A percentile compares a stretch with the other conserved stretches of the same genome.
phyloP scores from a whole-genome alignment of 1,140 invertebrate species.

The Drosophila rhopaloa region DNA sequence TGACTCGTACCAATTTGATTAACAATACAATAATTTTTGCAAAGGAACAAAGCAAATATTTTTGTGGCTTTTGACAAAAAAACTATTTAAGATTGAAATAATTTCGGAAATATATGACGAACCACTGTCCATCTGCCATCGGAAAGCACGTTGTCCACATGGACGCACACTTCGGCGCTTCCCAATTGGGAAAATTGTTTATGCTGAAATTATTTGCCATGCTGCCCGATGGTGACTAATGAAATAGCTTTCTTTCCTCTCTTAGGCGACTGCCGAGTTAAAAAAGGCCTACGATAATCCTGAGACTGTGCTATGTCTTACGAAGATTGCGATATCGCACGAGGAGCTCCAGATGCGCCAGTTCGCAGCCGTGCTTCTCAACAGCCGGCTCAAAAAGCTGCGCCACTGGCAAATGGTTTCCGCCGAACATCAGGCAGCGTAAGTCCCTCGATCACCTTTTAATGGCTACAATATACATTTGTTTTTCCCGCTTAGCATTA shows the following conservation, averaged over 20 bases:
- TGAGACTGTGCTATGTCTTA: conserved; percentile 86
- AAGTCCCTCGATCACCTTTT: conserved; percentile 27
- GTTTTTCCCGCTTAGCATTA: conserved; percentile 85
- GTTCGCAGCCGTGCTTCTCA: conserved; percentile 88
- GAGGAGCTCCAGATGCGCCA: conserved; percentile 88
- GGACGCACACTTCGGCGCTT: conserved; percentile 1
- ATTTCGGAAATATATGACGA: neutral
- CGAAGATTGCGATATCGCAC: conserved; percentile 86
- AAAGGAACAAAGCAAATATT: too few relatives aligned
- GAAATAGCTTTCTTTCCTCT: conserved; percentile 7
- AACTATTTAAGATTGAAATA: too few relatives aligned
- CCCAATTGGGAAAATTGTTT: conserved; percentile 5
- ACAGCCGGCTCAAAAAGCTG: conserved; percentile 87
- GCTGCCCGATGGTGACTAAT: conserved; percentile 1
- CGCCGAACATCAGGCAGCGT: conserved; percentile 85
- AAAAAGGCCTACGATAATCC: conserved; percentile 88
- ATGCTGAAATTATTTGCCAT: conserved; percentile 24
- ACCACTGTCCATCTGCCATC: neutral
- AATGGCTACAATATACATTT: too few relatives aligned
- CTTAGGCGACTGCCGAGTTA: conserved; percentile 88
- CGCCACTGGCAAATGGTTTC: conserved; percentile 88
- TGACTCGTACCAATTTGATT: too few relatives aligned
- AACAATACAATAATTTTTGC: too few relatives aligned
- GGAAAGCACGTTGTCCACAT: conserved; percentile 23
- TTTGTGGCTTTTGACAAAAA: too few relatives aligned